Base-by-base conservation (phyloP, 2,797 vertebrate genomes). In the Microtus agrestis region DNA sequence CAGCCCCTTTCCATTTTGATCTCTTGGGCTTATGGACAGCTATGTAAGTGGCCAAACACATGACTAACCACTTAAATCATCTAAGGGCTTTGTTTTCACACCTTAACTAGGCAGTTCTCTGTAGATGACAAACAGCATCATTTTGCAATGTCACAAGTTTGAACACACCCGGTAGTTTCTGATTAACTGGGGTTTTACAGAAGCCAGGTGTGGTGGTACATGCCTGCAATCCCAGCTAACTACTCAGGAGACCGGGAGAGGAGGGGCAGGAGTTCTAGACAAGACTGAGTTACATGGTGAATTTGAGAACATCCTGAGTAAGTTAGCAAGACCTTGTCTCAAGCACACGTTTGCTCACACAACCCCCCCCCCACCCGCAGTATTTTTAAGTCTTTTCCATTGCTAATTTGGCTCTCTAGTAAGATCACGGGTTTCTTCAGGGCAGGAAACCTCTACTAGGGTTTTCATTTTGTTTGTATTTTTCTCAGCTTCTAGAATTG, bases 341-440 rank as follows among this genome's bases (percentile, higher is more conserved):
- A 40, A 61, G 56, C 21, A 56, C 34, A 80, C 78, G 84, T 63
- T 43, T 34, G 85, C 46, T n/a, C 6, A 46, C 23, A 46, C 40
- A 46, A 46, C 25, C 13, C 25, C 40, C 73, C 40, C 25, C 13
- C 25, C 40, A 40, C 40, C 86, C 77, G 86, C 13, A 43, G 29
- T 67, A 2, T 48, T 95, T 95, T 93, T 73, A 87, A 69, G 87
- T 73, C 90, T 27, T 85, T 92, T 34, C 21, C 79, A 2, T 73
- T 88, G 63, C 54, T 92, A 87, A 54, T 94, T 69, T 91, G 69
- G 7, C 40, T 87, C 46, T 93, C 69, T 84, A 61, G 31, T 86
- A 81, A 82, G 46, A 84, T 63, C 40, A 56, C 63, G 15, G 46
- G 76, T 97, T 94, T 91, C 51, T 93, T 73, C 34, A n/a, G 71